phyloP scores from a whole-genome alignment of 2,113 vertebrate genomes.

The Balaeniceps rex region DNA sequence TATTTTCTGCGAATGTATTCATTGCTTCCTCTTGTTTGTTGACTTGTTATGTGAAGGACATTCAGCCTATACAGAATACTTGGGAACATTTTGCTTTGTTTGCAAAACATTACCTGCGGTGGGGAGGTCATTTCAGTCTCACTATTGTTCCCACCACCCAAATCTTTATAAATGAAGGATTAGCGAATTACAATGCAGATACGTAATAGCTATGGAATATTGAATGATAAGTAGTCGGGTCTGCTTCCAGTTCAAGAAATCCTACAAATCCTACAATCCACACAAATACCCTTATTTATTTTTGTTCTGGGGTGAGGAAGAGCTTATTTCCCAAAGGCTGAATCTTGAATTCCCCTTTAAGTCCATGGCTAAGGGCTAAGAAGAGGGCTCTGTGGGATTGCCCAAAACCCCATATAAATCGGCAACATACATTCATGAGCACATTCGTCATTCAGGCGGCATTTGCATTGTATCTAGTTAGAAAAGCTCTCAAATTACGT shows the following conservation, averaged over 20 bases:
- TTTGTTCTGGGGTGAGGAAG: background rate
- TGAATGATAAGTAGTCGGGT: background rate
- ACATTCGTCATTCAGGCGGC: rapidly evolving
- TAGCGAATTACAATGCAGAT: background rate
- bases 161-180: background rate
- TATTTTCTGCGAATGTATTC: constrained; percentile 38
- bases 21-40: constrained; percentile 20
- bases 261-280: background rate
- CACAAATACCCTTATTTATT: background rate
- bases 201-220: background rate
- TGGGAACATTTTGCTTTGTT: background rate
- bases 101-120: background rate
- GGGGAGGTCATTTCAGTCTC: background rate
- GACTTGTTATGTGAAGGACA: constrained; percentile 35
- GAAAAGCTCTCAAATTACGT: background rate
- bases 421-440: background rate
- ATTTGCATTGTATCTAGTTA: background rate
- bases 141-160: background rate
- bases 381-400: background rate
- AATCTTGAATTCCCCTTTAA: background rate
- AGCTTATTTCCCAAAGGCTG: background rate
- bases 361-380: background rate
- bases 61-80: background rate
- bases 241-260: background rate
- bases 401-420: background rate